Base-by-base conservation (phyloP, 2,113 vertebrate species). In the Brachyistius frenatus region DNA sequence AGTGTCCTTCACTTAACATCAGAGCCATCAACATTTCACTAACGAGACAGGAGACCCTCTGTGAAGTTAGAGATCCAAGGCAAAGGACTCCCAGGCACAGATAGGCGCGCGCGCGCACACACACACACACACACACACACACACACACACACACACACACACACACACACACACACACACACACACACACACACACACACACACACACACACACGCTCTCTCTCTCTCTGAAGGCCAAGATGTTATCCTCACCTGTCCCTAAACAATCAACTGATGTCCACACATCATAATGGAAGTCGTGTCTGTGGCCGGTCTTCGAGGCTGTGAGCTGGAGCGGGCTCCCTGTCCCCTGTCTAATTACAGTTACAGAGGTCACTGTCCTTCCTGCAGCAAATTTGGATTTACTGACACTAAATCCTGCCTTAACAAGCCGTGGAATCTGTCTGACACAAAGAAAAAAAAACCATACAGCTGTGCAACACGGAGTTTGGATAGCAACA, bases 181-280 rank as follows among this genome's bases (percentile, higher is more conserved):
- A 23, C 23, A 23, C 23, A 23, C 23, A 23, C 23, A 23, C 23
- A 23, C 23, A 23, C 23, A 23, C 23, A 23, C 23, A 23, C 23
- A 23, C 23, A 23, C 23, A 23, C 23, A 23, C 23, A 23, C 23
- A 64, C 71, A 58, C 65, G 49, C 68, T 53, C 73, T 63, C 73
- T 73, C 52, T 50, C 68, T 76, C 57, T 54, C 72, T 63, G 77
- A 89, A 86, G 88, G 86, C 86, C 79, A 80, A 74, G 79, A 79
- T 92, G 91, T 86, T 88, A 92, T 85, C 87, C 66, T 85, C 94
- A 95, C 93, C 94, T 95, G 94, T 94, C 85, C 80, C 67, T 33
- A 69, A 87, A 80, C 77, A 50, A 90, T 94, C 94, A 94, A 23
- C 78, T 55, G 16, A 84, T 84, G 90, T 92, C 89, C 76, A 78